Percentiles rank a stretch among this genome's conserved stretches.
phyloP scores from a whole-genome alignment of 2,113 vertebrate genomes.

The Aldabrachelys gigantea region DNA sequence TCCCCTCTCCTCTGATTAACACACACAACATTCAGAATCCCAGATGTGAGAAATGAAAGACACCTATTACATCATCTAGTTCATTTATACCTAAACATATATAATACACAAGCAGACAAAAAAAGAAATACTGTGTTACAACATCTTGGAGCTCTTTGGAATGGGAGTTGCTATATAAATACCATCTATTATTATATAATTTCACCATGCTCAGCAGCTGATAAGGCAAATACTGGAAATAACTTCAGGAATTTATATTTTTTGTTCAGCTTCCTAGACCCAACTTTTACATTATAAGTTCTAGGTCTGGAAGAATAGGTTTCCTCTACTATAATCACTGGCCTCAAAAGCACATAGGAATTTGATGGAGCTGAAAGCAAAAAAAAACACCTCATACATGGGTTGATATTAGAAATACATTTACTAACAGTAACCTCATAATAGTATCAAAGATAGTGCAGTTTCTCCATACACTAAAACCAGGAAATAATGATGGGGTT shows the following conservation, averaged over 20 bases:
- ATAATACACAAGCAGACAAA: not conserved
- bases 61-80: not conserved
- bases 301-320: not conserved
- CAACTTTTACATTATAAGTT: not conserved
- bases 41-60: not conserved
- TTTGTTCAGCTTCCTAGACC: conserved; percentile 10
- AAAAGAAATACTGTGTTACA: not conserved
- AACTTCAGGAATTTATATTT: conserved; percentile 21
- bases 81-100: not conserved
- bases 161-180: not conserved
- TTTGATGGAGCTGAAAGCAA: not conserved
- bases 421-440: not conserved
- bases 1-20: not conserved
- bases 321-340: conserved; percentile 15
- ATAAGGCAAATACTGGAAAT: conserved; percentile 11
- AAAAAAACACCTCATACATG: not conserved
- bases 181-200: not conserved
- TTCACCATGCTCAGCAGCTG: conserved; percentile 7
- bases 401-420: not conserved
- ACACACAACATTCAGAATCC: not conserved
- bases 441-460: not conserved
- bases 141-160: not conserved
- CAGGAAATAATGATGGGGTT: not conserved
- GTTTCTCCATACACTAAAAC: not conserved
- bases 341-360: not conserved